These are phyloP conservation scores for Orthosia gracilis DNA, from an alignment of 2,888 invertebrate genomes.

Conservation along the genomic window DNA sequence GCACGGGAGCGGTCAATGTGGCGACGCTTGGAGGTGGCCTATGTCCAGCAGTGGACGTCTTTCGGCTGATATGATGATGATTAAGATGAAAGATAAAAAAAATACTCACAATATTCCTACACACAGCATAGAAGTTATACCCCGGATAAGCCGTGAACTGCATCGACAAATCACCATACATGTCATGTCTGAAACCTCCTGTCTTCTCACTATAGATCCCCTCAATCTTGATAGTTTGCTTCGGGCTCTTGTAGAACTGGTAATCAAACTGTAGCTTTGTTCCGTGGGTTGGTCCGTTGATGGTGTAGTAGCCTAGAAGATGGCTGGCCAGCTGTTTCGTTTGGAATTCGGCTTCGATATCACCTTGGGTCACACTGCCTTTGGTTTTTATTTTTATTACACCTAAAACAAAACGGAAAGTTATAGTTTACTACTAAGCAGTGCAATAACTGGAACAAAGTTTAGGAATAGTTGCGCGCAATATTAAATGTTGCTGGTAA, in stretches of 20 bases:
- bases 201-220: slow-evolving; percentile 90
- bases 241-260: slow-evolving; percentile 91
- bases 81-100: background rate
- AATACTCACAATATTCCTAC: slow-evolving; percentile 92
- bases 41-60: no score
- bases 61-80: no score
- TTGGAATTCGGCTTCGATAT: slow-evolving; percentile 94
- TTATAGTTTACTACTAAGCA: no score
- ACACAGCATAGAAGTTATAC: slow-evolving; percentile 93
- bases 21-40: no score
- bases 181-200: slow-evolving; percentile 90
- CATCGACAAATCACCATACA: slow-evolving; percentile 93
- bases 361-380: slow-evolving; percentile 94
- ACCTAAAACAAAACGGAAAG: slow-evolving; percentile 67
- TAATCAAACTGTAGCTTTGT: slow-evolving; percentile 93
- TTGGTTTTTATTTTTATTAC: slow-evolving; percentile 84
- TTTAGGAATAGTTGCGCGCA: no score
- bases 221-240: slow-evolving; percentile 90
- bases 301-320: slow-evolving; percentile 94
- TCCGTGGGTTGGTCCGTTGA: slow-evolving; percentile 88
- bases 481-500: no score
- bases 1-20: no score
- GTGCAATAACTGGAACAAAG: no score
- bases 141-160: slow-evolving; percentile 95
- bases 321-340: slow-evolving; percentile 94